Conservation (phyloP, 2,888 invertebrate species). For the Oscheius sp. region DNA sequence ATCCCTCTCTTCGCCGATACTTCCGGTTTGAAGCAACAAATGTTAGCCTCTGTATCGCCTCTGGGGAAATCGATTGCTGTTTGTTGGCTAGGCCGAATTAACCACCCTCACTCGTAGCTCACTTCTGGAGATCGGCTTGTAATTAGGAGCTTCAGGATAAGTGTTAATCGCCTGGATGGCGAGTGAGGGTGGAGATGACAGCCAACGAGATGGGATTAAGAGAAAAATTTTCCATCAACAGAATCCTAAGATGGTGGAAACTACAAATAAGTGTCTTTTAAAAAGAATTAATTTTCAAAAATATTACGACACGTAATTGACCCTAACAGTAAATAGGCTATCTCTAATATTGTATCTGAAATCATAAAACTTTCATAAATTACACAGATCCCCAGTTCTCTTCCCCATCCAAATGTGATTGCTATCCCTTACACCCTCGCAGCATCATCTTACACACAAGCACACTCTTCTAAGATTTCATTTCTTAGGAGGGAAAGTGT, state of each 20-base stretch:
- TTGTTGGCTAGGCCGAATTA: conserved; percentile 28
- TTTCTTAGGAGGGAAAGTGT: not conserved
- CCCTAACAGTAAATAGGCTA: too few relatives aligned
- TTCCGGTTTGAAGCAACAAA: not conserved
- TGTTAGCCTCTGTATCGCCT: conserved; percentile 2
- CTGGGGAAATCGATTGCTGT: conserved; percentile 28
- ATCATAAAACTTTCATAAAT: too few relatives aligned
- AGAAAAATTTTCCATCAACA: too few relatives aligned
- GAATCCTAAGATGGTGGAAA: too few relatives aligned
- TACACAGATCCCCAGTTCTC: too few relatives aligned
- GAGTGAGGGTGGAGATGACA: not conserved
- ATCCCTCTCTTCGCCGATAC: too few relatives aligned
- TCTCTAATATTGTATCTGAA: too few relatives aligned
- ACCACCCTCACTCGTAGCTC: conserved; percentile 10
- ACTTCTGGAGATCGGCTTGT: conserved; percentile 7
- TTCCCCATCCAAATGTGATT: not conserved
- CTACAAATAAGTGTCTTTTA: too few relatives aligned
- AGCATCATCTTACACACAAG: conserved; percentile 26
- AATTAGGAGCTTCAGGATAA: conserved; percentile 6
- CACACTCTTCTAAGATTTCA: conserved; percentile 23
- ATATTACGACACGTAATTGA: too few relatives aligned
- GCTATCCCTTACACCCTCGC: conserved; percentile 24
- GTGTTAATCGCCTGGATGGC: conserved; percentile 12
- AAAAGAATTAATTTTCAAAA: too few relatives aligned
- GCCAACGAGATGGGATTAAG: not conserved